A percentile compares a stretch with the other conserved stretches of the same genome.
These are phyloP conservation scores for Corella eumyota DNA, from an alignment of 23 tunicate species.

Conservation along the genomic window DNA sequence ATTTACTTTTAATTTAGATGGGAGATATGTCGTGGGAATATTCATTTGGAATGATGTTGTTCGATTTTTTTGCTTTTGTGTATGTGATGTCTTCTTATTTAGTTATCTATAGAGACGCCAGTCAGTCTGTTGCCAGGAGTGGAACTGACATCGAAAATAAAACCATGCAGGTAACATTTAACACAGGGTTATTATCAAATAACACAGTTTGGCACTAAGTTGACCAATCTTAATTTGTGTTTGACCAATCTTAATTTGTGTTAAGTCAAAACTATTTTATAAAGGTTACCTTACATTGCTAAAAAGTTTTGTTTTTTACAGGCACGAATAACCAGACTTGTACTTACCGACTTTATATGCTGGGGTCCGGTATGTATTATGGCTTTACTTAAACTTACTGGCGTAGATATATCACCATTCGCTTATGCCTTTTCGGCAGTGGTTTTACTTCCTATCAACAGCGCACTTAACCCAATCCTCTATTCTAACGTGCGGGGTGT, in stretches of 20 bases:
- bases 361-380: conserved; percentile 79
- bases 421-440: conserved; percentile 72
- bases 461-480: conserved; percentile 81
- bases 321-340: conserved; percentile 79
- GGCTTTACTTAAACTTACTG: conserved; percentile 41
- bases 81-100: conserved; percentile 44
- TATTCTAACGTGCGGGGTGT: conserved; percentile 55
- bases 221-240: too few species aligned
- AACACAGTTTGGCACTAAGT: too few species aligned
- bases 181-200: too few species aligned
- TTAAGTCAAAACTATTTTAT: too few species aligned
- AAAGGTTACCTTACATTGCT: too few species aligned
- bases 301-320: conserved; percentile 4
- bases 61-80: conserved; percentile 54
- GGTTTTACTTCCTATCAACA: conserved; percentile 68
- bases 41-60: conserved; percentile 32
- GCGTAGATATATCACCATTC: conserved; percentile 36
- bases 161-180: conserved; percentile 63
- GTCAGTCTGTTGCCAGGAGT: conserved; percentile 7
- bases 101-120: conserved; percentile 53
- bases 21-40: conserved; percentile 58
- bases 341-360: conserved; percentile 57
- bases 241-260: neutral
- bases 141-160: conserved; percentile 53
- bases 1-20: too few species aligned